phyloP scores from a whole-genome alignment of 2,888 invertebrate genomes.

The Oscheius sp. region DNA sequence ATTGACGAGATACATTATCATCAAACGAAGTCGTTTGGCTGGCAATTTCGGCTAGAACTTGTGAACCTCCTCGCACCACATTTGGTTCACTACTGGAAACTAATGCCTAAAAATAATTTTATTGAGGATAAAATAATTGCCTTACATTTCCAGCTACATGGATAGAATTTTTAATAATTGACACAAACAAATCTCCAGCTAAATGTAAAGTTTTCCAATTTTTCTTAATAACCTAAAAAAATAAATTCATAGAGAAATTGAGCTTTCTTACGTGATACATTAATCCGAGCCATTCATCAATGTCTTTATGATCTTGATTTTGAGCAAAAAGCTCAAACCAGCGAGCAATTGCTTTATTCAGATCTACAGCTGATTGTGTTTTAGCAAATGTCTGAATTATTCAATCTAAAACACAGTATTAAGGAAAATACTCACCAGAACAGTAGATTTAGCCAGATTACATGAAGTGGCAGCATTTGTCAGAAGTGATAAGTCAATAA shows the following conservation, averaged over 20 bases:
- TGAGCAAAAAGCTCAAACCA: slow-evolving; percentile 43
- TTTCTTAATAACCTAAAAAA: slow-evolving; percentile 41
- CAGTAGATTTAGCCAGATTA: slow-evolving; percentile 50
- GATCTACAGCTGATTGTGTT: slow-evolving; percentile 13
- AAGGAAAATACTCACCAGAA: slow-evolving; percentile 41
- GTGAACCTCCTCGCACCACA: slow-evolving; percentile 46
- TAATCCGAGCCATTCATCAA: slow-evolving; percentile 47
- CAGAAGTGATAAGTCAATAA: slow-evolving; percentile 43
- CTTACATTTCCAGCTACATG: slow-evolving; percentile 42
- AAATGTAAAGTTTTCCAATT: slow-evolving; percentile 42
- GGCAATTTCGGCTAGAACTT: slow-evolving; percentile 48
- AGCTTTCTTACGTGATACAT: slow-evolving; percentile 40
- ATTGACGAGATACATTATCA: slow-evolving; percentile 39
- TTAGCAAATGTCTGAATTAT: slow-evolving; percentile 12
- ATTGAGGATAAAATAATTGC: neutral
- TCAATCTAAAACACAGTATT: neutral
- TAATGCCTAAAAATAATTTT: slow-evolving; percentile 3
- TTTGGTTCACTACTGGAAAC: slow-evolving; percentile 38
- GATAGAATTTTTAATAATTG: neutral
- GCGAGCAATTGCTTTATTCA: slow-evolving; percentile 28
- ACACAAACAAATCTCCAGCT: neutral
- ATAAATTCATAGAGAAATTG: too few relatives aligned
- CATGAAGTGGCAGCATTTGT: slow-evolving; percentile 42
- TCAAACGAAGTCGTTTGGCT: slow-evolving; percentile 36
- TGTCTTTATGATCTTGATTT: slow-evolving; percentile 28